phyloP scores from a whole-genome alignment of 2,888 invertebrate species.

The Alentia gelatinosa region DNA sequence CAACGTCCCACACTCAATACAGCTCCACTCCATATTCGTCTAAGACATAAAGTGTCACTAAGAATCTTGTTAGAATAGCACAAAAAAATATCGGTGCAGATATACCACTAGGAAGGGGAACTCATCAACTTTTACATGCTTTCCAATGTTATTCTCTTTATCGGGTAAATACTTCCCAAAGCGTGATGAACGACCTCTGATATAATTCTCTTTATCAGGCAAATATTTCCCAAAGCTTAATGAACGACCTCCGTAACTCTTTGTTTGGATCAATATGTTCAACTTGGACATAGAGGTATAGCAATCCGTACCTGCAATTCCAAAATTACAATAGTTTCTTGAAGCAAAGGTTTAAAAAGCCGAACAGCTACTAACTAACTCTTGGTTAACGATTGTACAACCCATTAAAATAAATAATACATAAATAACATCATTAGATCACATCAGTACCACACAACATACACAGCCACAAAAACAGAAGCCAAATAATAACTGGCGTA shows the following conservation, averaged over 20 bases:
- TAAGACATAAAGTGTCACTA: too few species aligned
- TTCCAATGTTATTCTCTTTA: too few species aligned
- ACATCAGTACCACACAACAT: constrained; percentile 25
- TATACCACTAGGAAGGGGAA: too few species aligned
- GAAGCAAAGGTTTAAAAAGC: not conserved
- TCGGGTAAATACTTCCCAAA: too few species aligned
- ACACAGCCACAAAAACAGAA: not conserved
- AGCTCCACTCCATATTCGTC: too few species aligned
- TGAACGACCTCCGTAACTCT: not conserved
- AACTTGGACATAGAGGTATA: too few species aligned
- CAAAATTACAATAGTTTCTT: not conserved
- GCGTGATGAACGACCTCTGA: not conserved
- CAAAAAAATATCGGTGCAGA: too few species aligned
- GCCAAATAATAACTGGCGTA: not conserved
- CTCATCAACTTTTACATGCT: too few species aligned
- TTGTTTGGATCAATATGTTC: too few species aligned
- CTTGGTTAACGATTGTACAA: constrained; percentile 11
- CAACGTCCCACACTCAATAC: too few species aligned
- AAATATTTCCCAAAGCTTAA: not conserved
- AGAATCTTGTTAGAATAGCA: too few species aligned
- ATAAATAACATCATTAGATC: not conserved
- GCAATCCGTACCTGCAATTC: not conserved
- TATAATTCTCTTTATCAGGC: not conserved
- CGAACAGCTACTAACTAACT: not conserved
- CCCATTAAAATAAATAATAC: constrained; percentile 19